These are phyloP conservation scores for Acleris emargana DNA, from an alignment of 2,888 invertebrate species.

Conservation along the genomic window DNA sequence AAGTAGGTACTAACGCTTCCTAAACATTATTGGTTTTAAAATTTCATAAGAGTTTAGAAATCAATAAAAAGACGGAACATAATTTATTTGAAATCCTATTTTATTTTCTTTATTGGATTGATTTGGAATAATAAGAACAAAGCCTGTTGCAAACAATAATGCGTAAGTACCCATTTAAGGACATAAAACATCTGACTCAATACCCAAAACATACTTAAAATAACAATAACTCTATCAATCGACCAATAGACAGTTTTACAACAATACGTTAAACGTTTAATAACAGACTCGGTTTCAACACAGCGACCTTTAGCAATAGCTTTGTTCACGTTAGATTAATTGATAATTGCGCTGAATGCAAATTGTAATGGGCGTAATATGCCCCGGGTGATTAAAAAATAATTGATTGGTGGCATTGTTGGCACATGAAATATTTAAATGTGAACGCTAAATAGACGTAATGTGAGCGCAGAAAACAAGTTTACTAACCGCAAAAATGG, in stretches of 20 bases:
- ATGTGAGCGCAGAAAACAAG: too few species aligned
- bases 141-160: not conserved
- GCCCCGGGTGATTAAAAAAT: constrained; percentile 32
- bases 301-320: constrained; percentile 45
- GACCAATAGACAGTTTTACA: constrained; percentile 24
- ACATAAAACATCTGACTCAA: not conserved
- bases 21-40: too few species aligned
- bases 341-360: constrained; percentile 49
- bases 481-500: too few species aligned
- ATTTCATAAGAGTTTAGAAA: too few species aligned
- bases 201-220: constrained; percentile 14
- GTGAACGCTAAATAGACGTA: not conserved
- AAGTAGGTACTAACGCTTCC: too few species aligned
- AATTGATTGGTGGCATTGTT: constrained; percentile 33
- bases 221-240: constrained; percentile 19
- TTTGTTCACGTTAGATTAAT: constrained; percentile 53
- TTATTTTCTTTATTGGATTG: too few species aligned
- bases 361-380: constrained; percentile 39
- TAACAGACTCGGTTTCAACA: constrained; percentile 45
- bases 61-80: too few species aligned
- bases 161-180: not conserved
- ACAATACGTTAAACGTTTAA: constrained; percentile 39
- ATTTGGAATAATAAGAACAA: not conserved
- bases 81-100: too few species aligned
- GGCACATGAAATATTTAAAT: constrained; percentile 27